A percentile compares a stretch with the other conserved stretches of the same genome.
Conservation (phyloP, 2,888 invertebrate species). For the Amphipoea oculea region DNA sequence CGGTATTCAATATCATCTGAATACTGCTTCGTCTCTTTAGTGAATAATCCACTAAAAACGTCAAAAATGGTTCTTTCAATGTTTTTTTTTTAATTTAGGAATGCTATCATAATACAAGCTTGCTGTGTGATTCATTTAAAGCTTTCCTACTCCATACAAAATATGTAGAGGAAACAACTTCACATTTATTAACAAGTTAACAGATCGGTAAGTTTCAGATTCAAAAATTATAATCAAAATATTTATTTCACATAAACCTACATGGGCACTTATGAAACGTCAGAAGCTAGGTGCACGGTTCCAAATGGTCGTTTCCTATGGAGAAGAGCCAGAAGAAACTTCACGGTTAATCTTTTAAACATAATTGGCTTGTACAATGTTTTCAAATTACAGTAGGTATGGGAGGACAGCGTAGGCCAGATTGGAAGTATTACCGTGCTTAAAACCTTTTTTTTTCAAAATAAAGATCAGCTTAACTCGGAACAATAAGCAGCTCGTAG, state of each 20-base stretch:
- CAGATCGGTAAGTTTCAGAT: background rate
- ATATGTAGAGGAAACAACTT: background rate
- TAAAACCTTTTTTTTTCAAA: background rate
- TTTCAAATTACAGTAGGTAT: no score
- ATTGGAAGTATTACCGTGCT: background rate
- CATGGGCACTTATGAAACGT: no score
- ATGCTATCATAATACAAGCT: background rate
- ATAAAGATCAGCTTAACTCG: background rate
- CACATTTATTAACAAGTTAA: background rate
- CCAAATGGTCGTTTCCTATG: no score
- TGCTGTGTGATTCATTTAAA: background rate
- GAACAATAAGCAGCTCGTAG: background rate
- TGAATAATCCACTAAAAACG: background rate
- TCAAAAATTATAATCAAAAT: no score
- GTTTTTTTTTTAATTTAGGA: background rate
- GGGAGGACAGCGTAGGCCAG: no score
- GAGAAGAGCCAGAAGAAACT: no score
- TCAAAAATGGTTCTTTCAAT: background rate
- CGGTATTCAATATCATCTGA: background rate
- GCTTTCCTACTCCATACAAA: background rate
- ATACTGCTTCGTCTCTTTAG: background rate
- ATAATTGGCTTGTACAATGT: no score
- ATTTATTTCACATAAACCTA: no score
- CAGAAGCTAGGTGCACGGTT: no score
- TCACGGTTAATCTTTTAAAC: no score